A percentile compares a stretch with the other conserved stretches of the same genome.
Conservation (phyloP, 2,113 vertebrate genomes). For the Epinephelus cyanopodus region DNA sequence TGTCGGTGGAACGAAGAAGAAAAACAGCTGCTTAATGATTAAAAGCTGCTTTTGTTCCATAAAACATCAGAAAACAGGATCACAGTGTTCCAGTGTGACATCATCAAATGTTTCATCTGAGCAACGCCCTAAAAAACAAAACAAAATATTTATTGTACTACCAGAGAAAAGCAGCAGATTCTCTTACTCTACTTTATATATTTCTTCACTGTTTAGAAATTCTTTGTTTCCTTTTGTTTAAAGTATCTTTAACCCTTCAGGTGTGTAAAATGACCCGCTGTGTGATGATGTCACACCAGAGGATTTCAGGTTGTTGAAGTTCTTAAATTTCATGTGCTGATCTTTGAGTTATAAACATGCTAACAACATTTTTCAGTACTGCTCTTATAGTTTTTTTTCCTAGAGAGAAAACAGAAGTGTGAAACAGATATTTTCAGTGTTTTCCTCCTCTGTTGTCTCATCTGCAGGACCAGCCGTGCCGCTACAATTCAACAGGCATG, state of each 20-base stretch:
- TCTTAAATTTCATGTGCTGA: not conserved
- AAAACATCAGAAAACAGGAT: too few species aligned
- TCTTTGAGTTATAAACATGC: not conserved
- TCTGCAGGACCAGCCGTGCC: constrained; percentile 89
- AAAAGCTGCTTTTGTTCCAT: not conserved
- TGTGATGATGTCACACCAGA: not conserved
- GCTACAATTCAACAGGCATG: constrained; percentile 88
- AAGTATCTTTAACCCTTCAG: too few species aligned
- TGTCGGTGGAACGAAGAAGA: constrained; percentile 8
- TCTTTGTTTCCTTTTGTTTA: too few species aligned
- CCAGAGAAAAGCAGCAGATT: too few species aligned
- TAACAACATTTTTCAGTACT: not conserved
- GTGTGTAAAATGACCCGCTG: too few species aligned
- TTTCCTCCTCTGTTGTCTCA: not conserved
- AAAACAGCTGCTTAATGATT: not conserved
- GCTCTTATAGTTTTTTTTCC: too few species aligned
- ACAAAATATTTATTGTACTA: too few species aligned
- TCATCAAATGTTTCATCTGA: too few species aligned
- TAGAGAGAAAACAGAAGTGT: not conserved
- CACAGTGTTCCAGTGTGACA: too few species aligned
- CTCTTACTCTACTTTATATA: too few species aligned
- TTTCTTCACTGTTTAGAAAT: too few species aligned
- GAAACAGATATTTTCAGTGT: not conserved
- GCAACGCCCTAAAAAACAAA: too few species aligned
- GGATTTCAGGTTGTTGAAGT: not conserved